Percentiles rank a stretch among this genome's conserved stretches.
These are phyloP conservation scores for Actinostola sp. DNA, from an alignment of 92 coral and sea anemone genomes.

Conservation along the genomic window DNA sequence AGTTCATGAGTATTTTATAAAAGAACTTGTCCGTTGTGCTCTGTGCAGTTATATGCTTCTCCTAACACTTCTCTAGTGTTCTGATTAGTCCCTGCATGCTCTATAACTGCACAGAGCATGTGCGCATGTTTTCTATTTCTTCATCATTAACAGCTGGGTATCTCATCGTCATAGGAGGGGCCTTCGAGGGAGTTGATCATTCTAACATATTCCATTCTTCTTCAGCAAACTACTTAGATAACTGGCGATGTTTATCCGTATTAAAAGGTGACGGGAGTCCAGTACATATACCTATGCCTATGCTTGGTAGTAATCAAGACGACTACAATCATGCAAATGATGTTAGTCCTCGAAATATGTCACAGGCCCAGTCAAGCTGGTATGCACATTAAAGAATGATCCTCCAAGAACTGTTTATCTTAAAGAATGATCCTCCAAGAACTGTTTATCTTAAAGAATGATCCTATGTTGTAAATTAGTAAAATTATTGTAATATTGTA, in stretches of 20 bases:
- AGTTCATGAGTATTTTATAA: too few species aligned
- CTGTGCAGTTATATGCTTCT: too few species aligned
- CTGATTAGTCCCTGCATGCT: too few species aligned
- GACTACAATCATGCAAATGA: conserved; percentile 8
- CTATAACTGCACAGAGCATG: too few species aligned
- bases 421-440: neutral
- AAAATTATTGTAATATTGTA: too few species aligned
- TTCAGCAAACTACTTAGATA: conserved; percentile 90
- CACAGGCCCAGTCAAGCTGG: conserved; percentile 58
- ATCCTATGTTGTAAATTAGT: too few species aligned
- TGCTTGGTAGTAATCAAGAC: conserved; percentile 35
- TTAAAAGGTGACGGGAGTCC: conserved; percentile 89
- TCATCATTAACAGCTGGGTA: too few species aligned
- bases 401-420: neutral
- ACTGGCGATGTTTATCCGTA: conserved; percentile 96
- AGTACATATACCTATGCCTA: conserved; percentile 38
- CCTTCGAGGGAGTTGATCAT: too few species aligned
- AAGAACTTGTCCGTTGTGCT: too few species aligned
- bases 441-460: neutral
- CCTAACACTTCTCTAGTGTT: too few species aligned
- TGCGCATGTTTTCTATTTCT: too few species aligned
- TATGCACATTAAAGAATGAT: conserved; percentile 37
- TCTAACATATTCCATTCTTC: conserved; percentile 15
- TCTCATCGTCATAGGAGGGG: too few species aligned
- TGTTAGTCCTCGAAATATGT: conserved; percentile 6